A percentile compares a stretch with the other conserved stretches of the same genome.
Conservation (phyloP, 2,797 vertebrate genomes). For the Gallinago stenura region DNA sequence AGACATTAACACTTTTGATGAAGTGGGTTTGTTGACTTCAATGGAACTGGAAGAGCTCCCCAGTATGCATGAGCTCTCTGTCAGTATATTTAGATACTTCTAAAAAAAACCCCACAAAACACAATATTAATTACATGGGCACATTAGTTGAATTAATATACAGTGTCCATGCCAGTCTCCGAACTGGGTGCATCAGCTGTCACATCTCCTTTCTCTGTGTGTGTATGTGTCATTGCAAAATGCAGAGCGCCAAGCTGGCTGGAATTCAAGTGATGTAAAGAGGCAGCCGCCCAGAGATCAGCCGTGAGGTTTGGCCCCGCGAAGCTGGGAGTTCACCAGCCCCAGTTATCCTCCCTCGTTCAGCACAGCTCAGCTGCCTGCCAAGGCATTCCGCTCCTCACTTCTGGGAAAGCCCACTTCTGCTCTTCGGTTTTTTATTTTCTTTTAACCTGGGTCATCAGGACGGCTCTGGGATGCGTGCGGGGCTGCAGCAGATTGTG, state of each 20-base stretch:
- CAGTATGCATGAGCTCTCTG: not conserved
- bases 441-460: not conserved
- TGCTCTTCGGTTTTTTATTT: not conserved
- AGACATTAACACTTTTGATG: not conserved
- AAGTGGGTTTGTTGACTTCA: not conserved
- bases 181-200: not conserved
- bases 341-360: not conserved
- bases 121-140: not conserved
- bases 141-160: not conserved
- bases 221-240: not conserved
- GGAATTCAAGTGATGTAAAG: not conserved
- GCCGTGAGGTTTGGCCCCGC: not conserved
- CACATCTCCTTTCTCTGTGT: not conserved
- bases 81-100: not conserved
- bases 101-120: not conserved
- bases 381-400: fast-evolving
- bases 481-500: not conserved
- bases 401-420: not conserved
- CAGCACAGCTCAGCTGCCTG: not conserved
- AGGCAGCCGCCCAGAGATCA: not conserved
- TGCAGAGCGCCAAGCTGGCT: not conserved
- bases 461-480: not conserved
- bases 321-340: not conserved
- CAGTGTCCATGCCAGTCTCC: not conserved
- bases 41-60: not conserved